Base-by-base conservation (phyloP, 92 coral and sea anemone species). In the Pocillopora meandrina region DNA sequence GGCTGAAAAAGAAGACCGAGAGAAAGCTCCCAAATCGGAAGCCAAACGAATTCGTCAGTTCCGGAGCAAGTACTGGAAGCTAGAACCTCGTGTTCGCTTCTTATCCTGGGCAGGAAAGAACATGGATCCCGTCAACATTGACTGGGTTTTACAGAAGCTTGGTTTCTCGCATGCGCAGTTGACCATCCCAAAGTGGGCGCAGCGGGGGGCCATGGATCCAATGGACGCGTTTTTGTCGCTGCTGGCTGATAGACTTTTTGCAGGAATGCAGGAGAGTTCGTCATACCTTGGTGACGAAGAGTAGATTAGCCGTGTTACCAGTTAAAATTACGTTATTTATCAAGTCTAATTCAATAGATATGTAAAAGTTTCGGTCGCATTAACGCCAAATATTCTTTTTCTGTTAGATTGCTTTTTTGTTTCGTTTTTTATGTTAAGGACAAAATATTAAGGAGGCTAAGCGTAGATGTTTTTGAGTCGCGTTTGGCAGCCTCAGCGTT, bases 181-280 rank as follows among this genome's bases (percentile, higher is more conserved):
- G 90, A 96, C 99, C 55, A 96, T 96, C 61, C 99, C 99, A 8
- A 96, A 96, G 74, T 96, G 99, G 99, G 99, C 93, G 49, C 99
- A 96, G 83, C 96, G 99, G 17, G 99, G 99, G 14, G 99, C 99
- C 21, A 96, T 96, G 99, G 99, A 96, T 72, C 99, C 99, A 1
- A 95, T 95, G 99, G 99, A 96, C 80, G 84, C 91, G 49, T 95
- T 96, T 76, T 71, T 96, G 72, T 96, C 98, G 55, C 78, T 95
- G n/a, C 87, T 96, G 84, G 90, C 92, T 64, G 95, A 96, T 85
- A 82, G 96, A 73, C 90, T 96, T 79, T 83, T 96, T 92, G 92
- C 95, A 61, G 95, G 92, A 66, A 92, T 96, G 93, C 93, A 90
- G 55, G 99, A 96, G 72, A 94, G 94, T 83, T 82, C 92, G 76